Conservation (phyloP, 2,113 vertebrate species). For the Takifugu bimaculatus region DNA sequence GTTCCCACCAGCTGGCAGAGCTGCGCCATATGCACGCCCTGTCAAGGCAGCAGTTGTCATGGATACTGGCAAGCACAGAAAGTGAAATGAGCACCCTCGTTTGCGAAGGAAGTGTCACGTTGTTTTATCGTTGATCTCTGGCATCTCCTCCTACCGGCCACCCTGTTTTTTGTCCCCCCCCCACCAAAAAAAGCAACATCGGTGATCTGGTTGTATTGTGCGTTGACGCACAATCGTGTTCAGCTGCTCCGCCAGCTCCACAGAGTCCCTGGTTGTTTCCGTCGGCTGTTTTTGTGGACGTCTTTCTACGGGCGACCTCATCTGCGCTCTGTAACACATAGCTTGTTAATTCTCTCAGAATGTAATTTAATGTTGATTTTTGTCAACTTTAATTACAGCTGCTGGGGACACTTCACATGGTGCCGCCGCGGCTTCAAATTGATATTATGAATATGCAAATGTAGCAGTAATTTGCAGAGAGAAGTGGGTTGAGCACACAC, state of each 20-base stretch:
- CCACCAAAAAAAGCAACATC: slow-evolving; percentile 31
- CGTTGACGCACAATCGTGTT: neutral
- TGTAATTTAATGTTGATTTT: slow-evolving; percentile 98
- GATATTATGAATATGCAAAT: slow-evolving; percentile 99
- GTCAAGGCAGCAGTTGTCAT: slow-evolving; percentile 99
- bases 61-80: slow-evolving; percentile 95
- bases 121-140: slow-evolving; percentile 30
- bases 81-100: slow-evolving; percentile 86
- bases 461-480: slow-evolving; percentile 87
- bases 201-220: no score
- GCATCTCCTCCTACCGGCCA: slow-evolving; percentile 30
- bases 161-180: slow-evolving; percentile 28
- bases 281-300: slow-evolving; percentile 1
- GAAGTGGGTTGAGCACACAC: slow-evolving; percentile 93
- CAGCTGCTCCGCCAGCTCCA: slow-evolving; percentile 52
- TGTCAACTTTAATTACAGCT: slow-evolving; percentile 99
- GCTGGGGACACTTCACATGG: slow-evolving; percentile 97
- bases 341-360: slow-evolving; percentile 92
- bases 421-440: slow-evolving; percentile 92
- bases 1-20: slow-evolving; percentile 99
- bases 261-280: neutral
- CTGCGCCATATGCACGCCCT: slow-evolving; percentile 97
- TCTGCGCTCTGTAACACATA: slow-evolving; percentile 82
- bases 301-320: slow-evolving; percentile 24
- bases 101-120: slow-evolving; percentile 85